These are phyloP conservation scores for Esox lucius DNA, from an alignment of 2,797 vertebrate genomes.

Conservation along the genomic window DNA sequence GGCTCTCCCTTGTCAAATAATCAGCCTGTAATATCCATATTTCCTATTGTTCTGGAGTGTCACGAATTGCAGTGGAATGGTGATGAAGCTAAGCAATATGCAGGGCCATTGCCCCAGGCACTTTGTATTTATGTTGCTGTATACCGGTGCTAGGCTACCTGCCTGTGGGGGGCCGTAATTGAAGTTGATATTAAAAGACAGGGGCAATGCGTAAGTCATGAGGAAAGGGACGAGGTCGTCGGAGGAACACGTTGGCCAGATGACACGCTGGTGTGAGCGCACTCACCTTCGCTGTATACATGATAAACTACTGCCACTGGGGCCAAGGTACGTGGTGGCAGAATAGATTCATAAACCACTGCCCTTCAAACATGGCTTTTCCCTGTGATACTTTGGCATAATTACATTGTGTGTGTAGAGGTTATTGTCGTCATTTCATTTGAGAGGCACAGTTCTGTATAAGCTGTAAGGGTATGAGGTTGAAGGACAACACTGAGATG, in stretches of 20 bases:
- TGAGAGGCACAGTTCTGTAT: constrained; percentile 31
- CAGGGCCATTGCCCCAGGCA: constrained; percentile 35
- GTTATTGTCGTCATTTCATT: constrained; percentile 27
- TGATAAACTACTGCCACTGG: constrained; percentile 74
- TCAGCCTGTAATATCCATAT: constrained; percentile 10
- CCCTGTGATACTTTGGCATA: constrained; percentile 37
- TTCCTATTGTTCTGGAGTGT: constrained; percentile 23
- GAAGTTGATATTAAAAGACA: constrained; percentile 65
- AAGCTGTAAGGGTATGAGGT: constrained; percentile 26
- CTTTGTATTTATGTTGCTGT: constrained; percentile 42
- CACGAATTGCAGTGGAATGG: constrained; percentile 32
- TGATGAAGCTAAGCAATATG: constrained; percentile 43
- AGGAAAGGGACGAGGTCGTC: constrained; percentile 59
- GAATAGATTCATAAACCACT: constrained; percentile 71
- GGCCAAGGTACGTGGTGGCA: constrained; percentile 63
- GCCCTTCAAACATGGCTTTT: constrained; percentile 65
- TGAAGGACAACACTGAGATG: constrained; percentile 30
- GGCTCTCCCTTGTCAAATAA: not conserved
- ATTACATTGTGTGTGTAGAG: constrained; percentile 28
- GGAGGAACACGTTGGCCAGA: constrained; percentile 59
- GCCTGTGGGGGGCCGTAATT: constrained; percentile 42
- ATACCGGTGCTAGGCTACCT: constrained; percentile 26
- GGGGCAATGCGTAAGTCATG: constrained; percentile 59
- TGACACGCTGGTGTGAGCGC: constrained; percentile 67
- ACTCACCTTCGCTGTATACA: constrained; percentile 78